A percentile compares a stretch with the other conserved stretches of the same genome.
These are phyloP conservation scores for Nemotelus pantherinus DNA, from an alignment of 2,888 invertebrate species.

Conservation along the genomic window DNA sequence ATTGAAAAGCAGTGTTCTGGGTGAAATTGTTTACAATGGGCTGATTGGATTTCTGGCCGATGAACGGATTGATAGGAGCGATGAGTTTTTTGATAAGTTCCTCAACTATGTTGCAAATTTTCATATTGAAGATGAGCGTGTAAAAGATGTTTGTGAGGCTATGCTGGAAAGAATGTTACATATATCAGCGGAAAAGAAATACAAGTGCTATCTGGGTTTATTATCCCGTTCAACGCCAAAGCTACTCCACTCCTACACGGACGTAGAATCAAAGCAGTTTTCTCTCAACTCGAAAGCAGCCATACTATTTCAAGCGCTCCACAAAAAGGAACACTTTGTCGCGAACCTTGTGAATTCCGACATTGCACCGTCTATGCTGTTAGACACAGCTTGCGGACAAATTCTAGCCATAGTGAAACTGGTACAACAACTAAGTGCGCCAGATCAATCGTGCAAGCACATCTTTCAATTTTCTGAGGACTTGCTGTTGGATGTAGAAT, in stretches of 20 bases:
- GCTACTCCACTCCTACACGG: conserved; percentile 26
- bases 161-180: conserved; percentile 2
- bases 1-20: conserved; percentile 1
- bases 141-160: conserved; percentile 17
- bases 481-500: neutral
- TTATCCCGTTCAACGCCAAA: conserved; percentile 24
- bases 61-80: neutral
- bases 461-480: neutral
- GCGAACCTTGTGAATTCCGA: neutral
- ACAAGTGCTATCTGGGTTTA: conserved; percentile 23
- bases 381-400: neutral
- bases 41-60: conserved; percentile 12
- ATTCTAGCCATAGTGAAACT: conserved; percentile 34
- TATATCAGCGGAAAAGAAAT: neutral
- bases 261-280: neutral
- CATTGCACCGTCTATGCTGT: neutral
- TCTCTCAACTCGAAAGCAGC: conserved; percentile 30
- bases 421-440: conserved; percentile 26
- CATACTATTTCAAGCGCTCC: conserved; percentile 23
- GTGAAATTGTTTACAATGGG: conserved; percentile 9
- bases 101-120: conserved; percentile 44
- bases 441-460: conserved; percentile 14
- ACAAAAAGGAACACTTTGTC: conserved; percentile 36
- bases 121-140: conserved; percentile 20
- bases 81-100: conserved; percentile 21